These are phyloP conservation scores for Drosophila dunni DNA, from an alignment of 1,140 invertebrate genomes.

Conservation along the genomic window DNA sequence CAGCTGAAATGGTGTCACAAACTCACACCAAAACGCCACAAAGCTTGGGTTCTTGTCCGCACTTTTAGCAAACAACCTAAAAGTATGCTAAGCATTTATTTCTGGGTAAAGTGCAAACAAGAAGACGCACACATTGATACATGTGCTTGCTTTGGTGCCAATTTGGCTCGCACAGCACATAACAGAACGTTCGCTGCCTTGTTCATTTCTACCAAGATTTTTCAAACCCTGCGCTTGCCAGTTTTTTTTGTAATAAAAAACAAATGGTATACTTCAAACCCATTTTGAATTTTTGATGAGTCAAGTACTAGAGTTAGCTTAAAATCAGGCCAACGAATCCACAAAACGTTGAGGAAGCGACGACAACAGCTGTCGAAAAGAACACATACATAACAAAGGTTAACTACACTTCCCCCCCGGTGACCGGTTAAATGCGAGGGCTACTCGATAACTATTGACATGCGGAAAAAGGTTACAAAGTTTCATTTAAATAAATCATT, in stretches of 20 bases:
- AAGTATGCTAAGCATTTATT: slow-evolving; percentile 27
- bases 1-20: slow-evolving; percentile 5
- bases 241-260: no score
- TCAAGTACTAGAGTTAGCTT: slow-evolving; percentile 10
- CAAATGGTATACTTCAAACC: not conserved
- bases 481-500: no score
- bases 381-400: slow-evolving; percentile 25
- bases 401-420: slow-evolving; percentile 16
- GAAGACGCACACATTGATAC: not conserved
- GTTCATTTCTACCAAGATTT: not conserved
- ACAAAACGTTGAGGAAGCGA: slow-evolving; percentile 13
- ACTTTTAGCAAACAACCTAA: slow-evolving; percentile 33
- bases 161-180: slow-evolving; percentile 10
- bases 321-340: slow-evolving; percentile 36
- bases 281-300: slow-evolving; percentile 34
- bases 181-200: slow-evolving; percentile 15
- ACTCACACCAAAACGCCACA: not conserved
- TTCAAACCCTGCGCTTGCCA: no score
- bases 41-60: slow-evolving; percentile 26
- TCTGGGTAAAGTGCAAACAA: not conserved
- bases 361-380: slow-evolving; percentile 52
- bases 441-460: not conserved
- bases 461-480: not conserved
- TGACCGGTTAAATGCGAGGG: slow-evolving; percentile 11
- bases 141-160: slow-evolving; percentile 12